Conservation (phyloP, 2,888 invertebrate species). For the Baronia brevicornis region DNA sequence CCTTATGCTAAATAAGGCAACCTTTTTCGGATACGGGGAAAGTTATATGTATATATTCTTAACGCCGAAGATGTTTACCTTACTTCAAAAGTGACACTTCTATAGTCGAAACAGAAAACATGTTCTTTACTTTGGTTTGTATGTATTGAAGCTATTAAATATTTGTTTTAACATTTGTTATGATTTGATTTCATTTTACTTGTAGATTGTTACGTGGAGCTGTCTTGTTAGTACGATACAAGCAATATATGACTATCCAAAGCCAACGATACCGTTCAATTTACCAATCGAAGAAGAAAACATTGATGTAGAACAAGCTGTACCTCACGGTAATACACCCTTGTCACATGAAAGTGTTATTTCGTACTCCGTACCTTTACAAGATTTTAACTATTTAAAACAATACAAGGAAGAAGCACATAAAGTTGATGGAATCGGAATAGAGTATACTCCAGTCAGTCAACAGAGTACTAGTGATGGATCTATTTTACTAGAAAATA, state of each 20-base stretch:
- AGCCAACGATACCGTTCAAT: slow-evolving; percentile 17
- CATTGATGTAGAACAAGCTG: slow-evolving; percentile 1
- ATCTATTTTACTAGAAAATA: not conserved
- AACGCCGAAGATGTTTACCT: slow-evolving; percentile 25
- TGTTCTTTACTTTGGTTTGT: slow-evolving; percentile 40
- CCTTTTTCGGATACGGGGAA: slow-evolving; percentile 36
- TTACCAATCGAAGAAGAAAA: slow-evolving; percentile 10
- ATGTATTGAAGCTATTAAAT: slow-evolving; percentile 1
- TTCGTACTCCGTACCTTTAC: slow-evolving; percentile 28
- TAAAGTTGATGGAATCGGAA: not conserved
- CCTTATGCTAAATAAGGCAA: slow-evolving; percentile 45
- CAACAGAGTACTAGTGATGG: not conserved
- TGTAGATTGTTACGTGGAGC: not conserved
- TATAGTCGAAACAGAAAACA: slow-evolving; percentile 24
- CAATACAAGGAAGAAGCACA: slow-evolving; percentile 21
- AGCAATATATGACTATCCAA: slow-evolving; percentile 19
- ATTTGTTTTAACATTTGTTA: slow-evolving; percentile 4
- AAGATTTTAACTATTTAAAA: slow-evolving; percentile 29
- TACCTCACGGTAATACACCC: slow-evolving; percentile 6
- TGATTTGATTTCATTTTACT: not conserved
- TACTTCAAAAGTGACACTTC: slow-evolving; percentile 30
- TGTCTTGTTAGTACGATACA: slow-evolving; percentile 13
- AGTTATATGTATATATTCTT: slow-evolving; percentile 42
- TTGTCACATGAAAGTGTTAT: slow-evolving; percentile 23
- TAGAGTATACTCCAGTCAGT: slow-evolving; percentile 1